Evolutionary conservation across 2,888 invertebrate species (phyloP).

Genomic region (Deilephila elpenor): DNA sequence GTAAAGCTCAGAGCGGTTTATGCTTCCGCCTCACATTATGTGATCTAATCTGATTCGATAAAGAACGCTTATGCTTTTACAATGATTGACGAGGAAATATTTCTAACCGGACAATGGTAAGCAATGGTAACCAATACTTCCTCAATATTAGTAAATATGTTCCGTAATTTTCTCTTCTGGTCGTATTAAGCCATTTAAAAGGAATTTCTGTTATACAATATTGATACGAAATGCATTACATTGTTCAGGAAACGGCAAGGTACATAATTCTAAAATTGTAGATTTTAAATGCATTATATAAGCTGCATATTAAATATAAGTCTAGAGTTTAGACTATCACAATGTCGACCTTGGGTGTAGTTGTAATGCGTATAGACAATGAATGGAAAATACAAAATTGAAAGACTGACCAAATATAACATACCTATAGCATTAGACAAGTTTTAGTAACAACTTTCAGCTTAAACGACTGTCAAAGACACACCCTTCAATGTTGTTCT

Average conservation of each 20-base stretch:
- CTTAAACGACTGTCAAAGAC: background rate
- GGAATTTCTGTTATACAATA: background rate
- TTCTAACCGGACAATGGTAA: constrained; percentile 39
- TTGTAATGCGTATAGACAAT: no score
- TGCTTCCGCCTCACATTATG: constrained; percentile 18
- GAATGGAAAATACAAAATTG: no score
- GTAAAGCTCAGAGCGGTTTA: background rate
- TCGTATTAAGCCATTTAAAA: constrained; percentile 36
- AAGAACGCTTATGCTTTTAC: constrained; percentile 23
- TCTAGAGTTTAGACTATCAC: no score
- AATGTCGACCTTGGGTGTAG: no score
- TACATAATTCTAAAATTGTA: background rate
- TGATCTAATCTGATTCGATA: constrained; percentile 19
- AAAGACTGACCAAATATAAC: background rate
- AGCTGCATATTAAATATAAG: no score
- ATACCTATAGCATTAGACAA: background rate
- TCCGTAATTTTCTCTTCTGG: constrained; percentile 44
- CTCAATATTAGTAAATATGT: constrained; percentile 42
- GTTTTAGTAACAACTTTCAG: background rate
- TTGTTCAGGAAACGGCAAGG: background rate
- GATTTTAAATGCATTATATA: no score
- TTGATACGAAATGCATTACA: background rate
- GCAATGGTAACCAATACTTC: constrained; percentile 38
- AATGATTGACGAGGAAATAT: constrained; percentile 44
- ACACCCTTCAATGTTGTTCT: constrained; percentile 1